Evolutionary conservation across 2,888 invertebrate species (phyloP), one percentile per base, ranked within the genome.

Genomic region (Limulus polyphemus): DNA sequence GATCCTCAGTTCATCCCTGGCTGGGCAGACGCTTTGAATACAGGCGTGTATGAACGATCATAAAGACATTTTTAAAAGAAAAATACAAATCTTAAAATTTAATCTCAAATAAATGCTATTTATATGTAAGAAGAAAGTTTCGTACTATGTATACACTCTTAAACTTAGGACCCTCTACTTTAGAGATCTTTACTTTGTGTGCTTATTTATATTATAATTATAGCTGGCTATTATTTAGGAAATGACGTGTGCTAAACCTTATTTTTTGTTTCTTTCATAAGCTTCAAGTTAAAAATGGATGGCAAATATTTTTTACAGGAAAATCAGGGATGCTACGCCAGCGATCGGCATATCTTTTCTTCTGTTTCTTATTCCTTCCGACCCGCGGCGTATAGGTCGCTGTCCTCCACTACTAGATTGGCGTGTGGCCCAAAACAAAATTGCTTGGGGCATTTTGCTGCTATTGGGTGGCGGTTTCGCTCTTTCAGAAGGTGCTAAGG

Each of bases 391-490:
- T 5, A 11, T 67, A 16, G 56, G 77, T 79, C 76, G 85, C 0
- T 84, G 87, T 0, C 80, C 84, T 0, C 83, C 87, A 0, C 78
- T 91, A 47, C 82, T 92, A 57, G 87, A 86, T 13, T 94, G 93
- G 93, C 85, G 85, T 66, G 84, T 85, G 55, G 82, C 91, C 46
- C 88, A 91, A 73, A 82, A 86, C 59, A 89, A 88, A 74, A 83
- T 92, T 70, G 90, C 92, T 7, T 94, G 94, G 94, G 90, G 91
- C 56, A 81, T 93, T 9, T 82, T 93, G 47, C 84, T 93, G 72
- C 81, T 93, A 58, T 81, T 93, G 59, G 90, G 84, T 81, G 93
- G 93, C 48, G 93, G 93, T 0, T 93, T 93, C 76, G 92, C 93
- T 0, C 80, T 94, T 63, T 92, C 94, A 0, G 87, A 88, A 67